Base-by-base conservation (phyloP, 2,797 vertebrate species). In the Yasuhikotakia modesta region DNA sequence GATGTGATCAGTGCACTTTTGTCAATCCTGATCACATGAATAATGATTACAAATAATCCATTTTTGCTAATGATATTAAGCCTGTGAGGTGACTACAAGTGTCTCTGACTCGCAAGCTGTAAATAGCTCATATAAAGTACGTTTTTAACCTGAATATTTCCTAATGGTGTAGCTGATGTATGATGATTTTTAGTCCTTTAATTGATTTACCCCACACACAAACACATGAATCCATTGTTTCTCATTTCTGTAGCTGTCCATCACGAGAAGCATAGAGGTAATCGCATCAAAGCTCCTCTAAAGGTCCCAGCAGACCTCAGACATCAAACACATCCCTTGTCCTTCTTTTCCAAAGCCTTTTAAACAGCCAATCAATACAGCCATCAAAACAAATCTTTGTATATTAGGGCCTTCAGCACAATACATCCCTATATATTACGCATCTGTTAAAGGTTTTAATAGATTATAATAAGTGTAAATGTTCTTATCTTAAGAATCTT, bases 21-120 rank as follows among this genome's bases (percentile, higher is more conserved):
- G 30, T 70, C 66, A 61, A 78, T 52, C 8, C 19, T 43, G 17
- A 63, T 19, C 61, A 19, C 19, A 50, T 30, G 32, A 55, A 53
- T 32, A 57, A 57, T 35, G 39, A 22, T 66, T 46, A 66, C 10
- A 32, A 17, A 66, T 48, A n/a, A 73, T 0, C 7, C 0, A 2
- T 32, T 0, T 39, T 24, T 17, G 12, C 8, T n/a, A 27, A 65
- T 53, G 8, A 43, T 30, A 24, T 65, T 16, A 35, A 27, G 12
- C 8, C 57, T n/a, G 55, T 50, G 45, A 53, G 50, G 27, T 7
- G 30, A 2, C 3, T 35, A 52, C 17, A 53, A 69, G 13, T 50
- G 45, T 21, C 39, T 43, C 11, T 43, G 39, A 43, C 39, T 11
- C 11, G 39, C 7, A 43, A 1, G 39, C 10, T 43, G 11, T 43